Conservation (phyloP, 2,888 invertebrate species). For the Acrobasis suavella region DNA sequence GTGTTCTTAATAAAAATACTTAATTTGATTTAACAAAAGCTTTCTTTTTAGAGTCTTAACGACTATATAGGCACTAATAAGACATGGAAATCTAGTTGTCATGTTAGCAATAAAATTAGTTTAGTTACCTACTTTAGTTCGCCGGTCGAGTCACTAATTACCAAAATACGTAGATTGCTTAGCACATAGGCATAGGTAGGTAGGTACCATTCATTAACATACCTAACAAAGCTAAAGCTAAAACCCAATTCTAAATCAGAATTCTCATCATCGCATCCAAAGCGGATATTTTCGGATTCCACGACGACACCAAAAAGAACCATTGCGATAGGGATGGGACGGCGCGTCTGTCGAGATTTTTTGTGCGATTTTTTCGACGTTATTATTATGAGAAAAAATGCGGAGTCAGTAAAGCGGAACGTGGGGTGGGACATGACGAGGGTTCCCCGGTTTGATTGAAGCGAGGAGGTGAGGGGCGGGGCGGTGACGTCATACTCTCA, state of each 20-base stretch:
- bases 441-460: conserved; percentile 81
- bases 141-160: too few relatives aligned
- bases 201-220: too few relatives aligned
- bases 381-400: conserved; percentile 82
- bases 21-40: too few relatives aligned
- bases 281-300: conserved; percentile 56
- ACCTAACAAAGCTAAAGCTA: not conserved
- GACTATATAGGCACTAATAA: too few relatives aligned
- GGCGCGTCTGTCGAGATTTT: conserved; percentile 78
- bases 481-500: conserved; percentile 82
- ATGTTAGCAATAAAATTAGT: too few relatives aligned
- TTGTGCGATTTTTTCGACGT: conserved; percentile 80
- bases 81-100: too few relatives aligned
- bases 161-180: too few relatives aligned
- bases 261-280: conserved; percentile 9
- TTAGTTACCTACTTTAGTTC: too few relatives aligned
- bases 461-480: conserved; percentile 78
- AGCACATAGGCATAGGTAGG: too few relatives aligned
- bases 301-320: conserved; percentile 58
- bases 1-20: too few relatives aligned
- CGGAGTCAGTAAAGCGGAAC: conserved; percentile 80
- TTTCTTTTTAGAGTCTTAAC: too few relatives aligned
- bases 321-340: conserved; percentile 69
- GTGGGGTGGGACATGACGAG: conserved; percentile 81
- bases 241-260: not conserved